These are phyloP conservation scores for Ailurus styani DNA, from an alignment of 2,113 vertebrate genomes.

Conservation along the genomic window DNA sequence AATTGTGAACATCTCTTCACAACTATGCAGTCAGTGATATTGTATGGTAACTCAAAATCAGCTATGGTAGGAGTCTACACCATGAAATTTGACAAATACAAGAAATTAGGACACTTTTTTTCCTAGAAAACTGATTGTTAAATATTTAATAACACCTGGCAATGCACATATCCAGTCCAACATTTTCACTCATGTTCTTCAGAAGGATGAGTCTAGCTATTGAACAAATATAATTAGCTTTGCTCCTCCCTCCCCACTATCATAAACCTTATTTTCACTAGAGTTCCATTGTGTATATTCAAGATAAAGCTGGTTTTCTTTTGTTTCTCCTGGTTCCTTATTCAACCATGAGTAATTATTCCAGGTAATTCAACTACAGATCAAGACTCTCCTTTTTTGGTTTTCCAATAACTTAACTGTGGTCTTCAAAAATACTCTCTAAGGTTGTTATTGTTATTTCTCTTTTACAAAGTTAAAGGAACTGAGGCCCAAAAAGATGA, in stretches of 20 bases:
- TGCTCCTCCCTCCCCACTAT: neutral
- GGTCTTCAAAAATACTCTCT: neutral
- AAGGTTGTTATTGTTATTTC: neutral
- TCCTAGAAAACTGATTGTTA: neutral
- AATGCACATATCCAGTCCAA: neutral
- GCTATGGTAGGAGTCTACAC: neutral
- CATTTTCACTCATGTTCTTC: neutral
- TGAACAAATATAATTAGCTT: neutral
- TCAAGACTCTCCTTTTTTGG: neutral
- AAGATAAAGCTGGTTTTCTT: neutral
- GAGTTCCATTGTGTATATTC: neutral
- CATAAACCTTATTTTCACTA: neutral
- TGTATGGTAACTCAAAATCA: neutral
- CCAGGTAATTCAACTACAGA: neutral
- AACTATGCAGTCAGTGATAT: neutral
- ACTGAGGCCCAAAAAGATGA: neutral
- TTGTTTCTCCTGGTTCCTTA: neutral
- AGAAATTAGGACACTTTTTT: neutral
- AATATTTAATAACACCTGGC: neutral
- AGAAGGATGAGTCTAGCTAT: neutral
- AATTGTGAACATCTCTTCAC: neutral
- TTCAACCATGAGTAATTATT: neutral
- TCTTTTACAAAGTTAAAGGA: neutral
- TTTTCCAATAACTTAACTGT: neutral
- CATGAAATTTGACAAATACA: neutral